These are phyloP conservation scores for Nibea coibor DNA, from an alignment of 2,113 vertebrate species.

Conservation along the genomic window DNA sequence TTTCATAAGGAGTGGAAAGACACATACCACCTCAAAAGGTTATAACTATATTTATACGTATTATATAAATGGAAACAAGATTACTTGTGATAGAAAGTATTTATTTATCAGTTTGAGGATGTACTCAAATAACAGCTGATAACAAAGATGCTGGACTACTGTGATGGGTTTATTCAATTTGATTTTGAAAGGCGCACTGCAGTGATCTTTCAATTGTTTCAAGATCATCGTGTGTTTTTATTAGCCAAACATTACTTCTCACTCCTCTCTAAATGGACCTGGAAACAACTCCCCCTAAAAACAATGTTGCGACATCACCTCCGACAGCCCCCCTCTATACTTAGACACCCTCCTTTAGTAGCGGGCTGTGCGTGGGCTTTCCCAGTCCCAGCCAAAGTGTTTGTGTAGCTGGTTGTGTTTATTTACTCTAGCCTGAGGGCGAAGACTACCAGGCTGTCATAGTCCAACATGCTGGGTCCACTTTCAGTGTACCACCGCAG, in stretches of 20 bases:
- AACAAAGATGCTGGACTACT: too few relatives aligned
- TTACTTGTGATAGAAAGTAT: neutral
- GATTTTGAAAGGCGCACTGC: neutral
- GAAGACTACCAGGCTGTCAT: constrained; percentile 73
- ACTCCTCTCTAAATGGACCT: constrained; percentile 23
- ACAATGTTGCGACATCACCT: constrained; percentile 67
- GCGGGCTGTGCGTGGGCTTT: constrained; percentile 61
- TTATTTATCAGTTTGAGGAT: neutral
- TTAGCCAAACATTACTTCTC: constrained; percentile 23
- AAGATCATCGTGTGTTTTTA: constrained; percentile 29
- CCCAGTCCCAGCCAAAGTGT: constrained; percentile 59
- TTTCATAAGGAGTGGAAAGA: neutral
- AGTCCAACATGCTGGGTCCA: constrained; percentile 54
- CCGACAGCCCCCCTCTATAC: constrained; percentile 59
- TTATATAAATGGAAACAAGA: neutral
- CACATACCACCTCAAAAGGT: constrained; percentile 3
- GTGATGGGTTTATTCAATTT: constrained; percentile 4
- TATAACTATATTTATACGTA: neutral
- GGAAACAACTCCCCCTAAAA: constrained; percentile 56
- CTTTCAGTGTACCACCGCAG: constrained; percentile 53
- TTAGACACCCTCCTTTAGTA: constrained; percentile 56
- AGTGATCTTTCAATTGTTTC: neutral
- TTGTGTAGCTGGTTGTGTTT: constrained; percentile 78
- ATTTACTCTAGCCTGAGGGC: constrained; percentile 73
- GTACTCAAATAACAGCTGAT: too few relatives aligned